These are phyloP conservation scores for Lontra canadensis DNA, from an alignment of 2,113 vertebrate genomes.

Conservation along the genomic window DNA sequence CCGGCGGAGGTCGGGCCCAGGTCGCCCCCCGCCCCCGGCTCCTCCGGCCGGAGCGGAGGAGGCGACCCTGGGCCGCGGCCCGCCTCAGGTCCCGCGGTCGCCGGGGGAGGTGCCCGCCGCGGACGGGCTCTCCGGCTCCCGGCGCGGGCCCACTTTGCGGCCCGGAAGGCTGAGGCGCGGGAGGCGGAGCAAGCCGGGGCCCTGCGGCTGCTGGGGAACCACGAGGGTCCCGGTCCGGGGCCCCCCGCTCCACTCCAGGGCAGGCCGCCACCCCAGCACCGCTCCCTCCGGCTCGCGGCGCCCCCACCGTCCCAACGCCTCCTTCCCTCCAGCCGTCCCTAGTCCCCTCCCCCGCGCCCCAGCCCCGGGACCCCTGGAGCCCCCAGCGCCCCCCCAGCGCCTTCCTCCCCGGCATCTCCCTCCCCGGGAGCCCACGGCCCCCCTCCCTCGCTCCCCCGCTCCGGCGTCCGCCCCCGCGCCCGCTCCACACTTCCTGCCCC, in stretches of 20 bases:
- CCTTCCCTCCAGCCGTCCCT: not conserved
- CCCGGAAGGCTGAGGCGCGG: not conserved
- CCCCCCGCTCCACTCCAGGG: not conserved
- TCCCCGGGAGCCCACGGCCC: not conserved
- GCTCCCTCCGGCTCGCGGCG: conserved; percentile 30
- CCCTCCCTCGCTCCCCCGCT: not conserved
- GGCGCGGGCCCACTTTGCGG: not conserved
- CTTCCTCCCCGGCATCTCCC: not conserved
- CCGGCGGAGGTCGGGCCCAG: not conserved
- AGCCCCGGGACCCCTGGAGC: not conserved
- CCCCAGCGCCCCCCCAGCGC: not conserved
- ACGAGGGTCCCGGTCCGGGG: not conserved
- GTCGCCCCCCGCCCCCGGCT: not conserved
- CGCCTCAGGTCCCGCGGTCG: not conserved
- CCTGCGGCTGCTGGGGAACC: not conserved
- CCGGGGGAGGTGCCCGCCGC: not conserved
- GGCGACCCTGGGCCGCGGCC: too few relatives aligned
- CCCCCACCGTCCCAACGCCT: not conserved
- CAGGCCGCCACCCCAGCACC: not conserved
- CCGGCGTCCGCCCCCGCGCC: conserved; percentile 35
- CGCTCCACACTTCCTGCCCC: conserved; percentile 85
- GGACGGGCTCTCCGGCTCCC: not conserved
- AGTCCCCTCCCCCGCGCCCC: not conserved
- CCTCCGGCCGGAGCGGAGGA: not conserved
- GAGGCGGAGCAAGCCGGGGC: not conserved